A percentile compares a stretch with the other conserved stretches of the same genome.
Evolutionary conservation across 1,140 invertebrate genomes (phyloP).

Genomic region (Maniola jurtina): DNA sequence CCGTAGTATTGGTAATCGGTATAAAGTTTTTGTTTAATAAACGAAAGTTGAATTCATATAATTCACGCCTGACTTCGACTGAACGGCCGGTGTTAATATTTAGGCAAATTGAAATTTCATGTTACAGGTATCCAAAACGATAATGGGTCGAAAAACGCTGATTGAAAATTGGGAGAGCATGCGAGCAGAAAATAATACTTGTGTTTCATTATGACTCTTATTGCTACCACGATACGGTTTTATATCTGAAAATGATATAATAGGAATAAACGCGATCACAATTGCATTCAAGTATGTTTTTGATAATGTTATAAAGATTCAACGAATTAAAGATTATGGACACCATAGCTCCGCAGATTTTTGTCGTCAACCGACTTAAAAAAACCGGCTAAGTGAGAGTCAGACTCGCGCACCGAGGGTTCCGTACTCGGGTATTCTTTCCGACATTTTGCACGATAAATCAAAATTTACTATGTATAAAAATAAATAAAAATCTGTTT

Average conservation of each 20-base stretch:
- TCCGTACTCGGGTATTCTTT: too few relatives aligned
- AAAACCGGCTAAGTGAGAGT: too few relatives aligned
- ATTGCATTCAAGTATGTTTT: neutral
- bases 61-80: neutral
- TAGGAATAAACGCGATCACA: neutral
- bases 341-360: neutral
- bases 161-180: conserved; percentile 26
- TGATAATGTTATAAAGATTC: neutral
- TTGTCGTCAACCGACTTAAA: too few relatives aligned
- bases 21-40: too few relatives aligned
- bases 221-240: neutral
- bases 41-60: neutral
- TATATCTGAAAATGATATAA: neutral
- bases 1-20: too few relatives aligned
- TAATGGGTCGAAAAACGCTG: conserved; percentile 28
- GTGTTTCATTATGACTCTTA: too few relatives aligned
- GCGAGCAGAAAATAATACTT: conserved; percentile 6
- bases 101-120: conserved; percentile 28
- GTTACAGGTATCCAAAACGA: conserved; percentile 18
- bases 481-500: too few relatives aligned
- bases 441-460: too few relatives aligned
- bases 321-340: neutral
- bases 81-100: conserved; percentile 20
- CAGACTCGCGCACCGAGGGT: too few relatives aligned
- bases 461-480: too few relatives aligned